Percentiles rank a stretch among this genome's conserved stretches.
These are phyloP conservation scores for Pionites leucogaster DNA, from an alignment of 2,113 vertebrate genomes.

Conservation along the genomic window DNA sequence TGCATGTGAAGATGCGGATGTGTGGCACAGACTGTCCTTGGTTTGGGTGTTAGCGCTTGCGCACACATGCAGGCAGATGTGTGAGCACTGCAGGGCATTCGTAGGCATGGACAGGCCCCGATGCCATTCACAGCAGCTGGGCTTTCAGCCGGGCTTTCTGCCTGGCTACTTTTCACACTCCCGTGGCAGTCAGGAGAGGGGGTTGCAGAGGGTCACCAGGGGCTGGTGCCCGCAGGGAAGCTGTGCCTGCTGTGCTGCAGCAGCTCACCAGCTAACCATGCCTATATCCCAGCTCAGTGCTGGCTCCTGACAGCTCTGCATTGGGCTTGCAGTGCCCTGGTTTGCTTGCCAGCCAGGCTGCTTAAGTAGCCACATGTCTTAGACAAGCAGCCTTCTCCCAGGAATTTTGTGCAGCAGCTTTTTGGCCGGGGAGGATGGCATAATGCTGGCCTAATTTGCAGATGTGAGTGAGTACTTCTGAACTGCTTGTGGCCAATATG, in stretches of 20 bases:
- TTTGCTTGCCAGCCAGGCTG: neutral
- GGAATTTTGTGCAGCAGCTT: neutral
- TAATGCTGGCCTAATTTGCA: neutral
- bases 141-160: neutral
- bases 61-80: fast-evolving
- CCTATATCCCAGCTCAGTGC: neutral
- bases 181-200: fast-evolving
- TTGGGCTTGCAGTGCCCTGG: neutral
- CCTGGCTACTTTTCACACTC: neutral
- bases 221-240: neutral
- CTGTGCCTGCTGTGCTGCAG: neutral
- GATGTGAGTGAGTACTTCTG: neutral
- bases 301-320: neutral
- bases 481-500: neutral
- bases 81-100: neutral
- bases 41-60: neutral
- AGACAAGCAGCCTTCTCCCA: neutral
- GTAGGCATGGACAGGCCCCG: neutral
- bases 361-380: neutral
- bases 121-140: neutral
- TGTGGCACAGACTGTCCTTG: neutral
- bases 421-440: neutral
- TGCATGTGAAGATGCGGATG: neutral
- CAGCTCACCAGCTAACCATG: neutral
- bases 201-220: neutral